Evolutionary conservation across 2,113 vertebrate species (phyloP).

Genomic region (Gymnocephalus cernua): DNA sequence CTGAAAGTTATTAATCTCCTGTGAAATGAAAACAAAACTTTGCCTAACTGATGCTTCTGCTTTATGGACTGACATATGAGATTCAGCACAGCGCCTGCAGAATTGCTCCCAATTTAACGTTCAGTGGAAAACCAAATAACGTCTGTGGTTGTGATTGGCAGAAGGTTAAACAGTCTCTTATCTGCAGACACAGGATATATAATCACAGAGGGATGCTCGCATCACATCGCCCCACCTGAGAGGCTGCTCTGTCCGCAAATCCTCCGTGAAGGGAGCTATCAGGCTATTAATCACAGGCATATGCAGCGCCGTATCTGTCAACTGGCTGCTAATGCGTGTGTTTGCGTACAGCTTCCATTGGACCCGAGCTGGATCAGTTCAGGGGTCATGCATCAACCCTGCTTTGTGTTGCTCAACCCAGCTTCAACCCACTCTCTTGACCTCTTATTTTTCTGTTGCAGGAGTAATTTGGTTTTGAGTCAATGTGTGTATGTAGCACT

Average conservation of each 20-base stretch:
- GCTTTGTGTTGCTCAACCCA: background rate
- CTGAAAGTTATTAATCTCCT: conserved; percentile 64
- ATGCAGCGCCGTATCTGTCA: conserved; percentile 34
- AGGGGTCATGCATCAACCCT: conserved; percentile 30
- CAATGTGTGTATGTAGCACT: conserved; percentile 3
- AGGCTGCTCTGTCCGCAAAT: conserved; percentile 37
- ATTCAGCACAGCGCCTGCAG: conserved; percentile 27
- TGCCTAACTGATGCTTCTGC: conserved; percentile 42
- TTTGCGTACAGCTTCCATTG: conserved; percentile 6
- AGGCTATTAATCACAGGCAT: conserved; percentile 65
- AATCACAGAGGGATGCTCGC: conserved; percentile 56
- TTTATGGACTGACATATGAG: conserved; percentile 68
- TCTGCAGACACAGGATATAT: conserved; percentile 58
- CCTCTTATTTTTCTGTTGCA: background rate
- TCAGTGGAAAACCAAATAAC: conserved; percentile 55
- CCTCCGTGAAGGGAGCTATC: conserved; percentile 52
- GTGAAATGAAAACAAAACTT: conserved; percentile 70
- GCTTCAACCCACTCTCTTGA: background rate
- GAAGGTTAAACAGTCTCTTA: conserved; percentile 76
- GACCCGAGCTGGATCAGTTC: conserved; percentile 24
- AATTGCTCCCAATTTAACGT: conserved; percentile 66
- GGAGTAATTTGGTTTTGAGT: conserved; percentile 18
- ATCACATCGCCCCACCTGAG: conserved; percentile 31
- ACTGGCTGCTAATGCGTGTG: conserved; percentile 43
- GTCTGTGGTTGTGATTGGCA: conserved; percentile 67